phyloP scores from a whole-genome alignment of 64 coral and sea anemone species.

The Actinia tenebrosa region DNA sequence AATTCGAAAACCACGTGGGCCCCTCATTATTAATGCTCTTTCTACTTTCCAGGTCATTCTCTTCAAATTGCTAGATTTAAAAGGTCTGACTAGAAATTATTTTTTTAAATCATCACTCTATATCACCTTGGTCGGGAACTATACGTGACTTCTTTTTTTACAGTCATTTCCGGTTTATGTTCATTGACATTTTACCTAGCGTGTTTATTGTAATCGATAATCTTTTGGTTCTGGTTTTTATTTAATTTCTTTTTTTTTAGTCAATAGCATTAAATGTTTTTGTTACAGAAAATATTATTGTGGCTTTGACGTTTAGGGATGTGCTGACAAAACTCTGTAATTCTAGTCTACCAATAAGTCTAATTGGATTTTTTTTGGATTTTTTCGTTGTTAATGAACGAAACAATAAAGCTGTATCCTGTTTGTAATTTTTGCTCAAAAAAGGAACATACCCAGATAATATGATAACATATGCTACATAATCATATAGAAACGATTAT shows the following conservation, averaged over 20 bases:
- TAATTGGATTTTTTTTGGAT: too few species aligned
- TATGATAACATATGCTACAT: background rate
- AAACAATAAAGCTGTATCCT: background rate
- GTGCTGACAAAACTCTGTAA: background rate
- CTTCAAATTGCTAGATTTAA: too few species aligned
- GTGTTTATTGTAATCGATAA: background rate
- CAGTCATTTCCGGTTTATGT: background rate
- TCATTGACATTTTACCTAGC: background rate
- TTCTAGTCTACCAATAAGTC: background rate
- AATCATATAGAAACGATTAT: background rate
- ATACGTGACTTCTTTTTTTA: too few species aligned
- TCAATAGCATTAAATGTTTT: background rate
- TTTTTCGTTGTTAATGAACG: too few species aligned
- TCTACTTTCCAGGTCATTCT: too few species aligned
- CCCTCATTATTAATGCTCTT: too few species aligned
- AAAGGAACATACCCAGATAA: slow-evolving; percentile 3
- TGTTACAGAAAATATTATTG: too few species aligned
- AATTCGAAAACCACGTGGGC: too few species aligned
- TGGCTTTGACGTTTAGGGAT: background rate
- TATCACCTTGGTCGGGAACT: too few species aligned
- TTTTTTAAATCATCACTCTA: too few species aligned
- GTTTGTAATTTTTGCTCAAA: slow-evolving; percentile 1
- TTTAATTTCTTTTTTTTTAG: background rate
- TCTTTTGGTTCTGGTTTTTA: background rate
- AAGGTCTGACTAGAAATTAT: too few species aligned